Evolutionary conservation across 2,888 invertebrate species (phyloP).

Genomic region (Athetis lepigone): DNA sequence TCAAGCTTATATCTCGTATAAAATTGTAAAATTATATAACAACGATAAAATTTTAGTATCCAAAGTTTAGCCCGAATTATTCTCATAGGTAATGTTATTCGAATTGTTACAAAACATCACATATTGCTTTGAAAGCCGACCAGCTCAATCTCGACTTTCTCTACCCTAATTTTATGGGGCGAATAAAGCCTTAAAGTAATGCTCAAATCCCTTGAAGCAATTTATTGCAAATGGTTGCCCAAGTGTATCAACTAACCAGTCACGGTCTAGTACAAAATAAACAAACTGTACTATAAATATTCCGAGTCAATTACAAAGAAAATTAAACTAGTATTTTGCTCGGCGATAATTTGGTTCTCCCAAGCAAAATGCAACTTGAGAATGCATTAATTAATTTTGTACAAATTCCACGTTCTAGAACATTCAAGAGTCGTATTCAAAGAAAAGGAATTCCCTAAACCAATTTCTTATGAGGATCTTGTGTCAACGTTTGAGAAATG

Average conservation of each 20-base stretch:
- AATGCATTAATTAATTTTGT: conserved; percentile 49
- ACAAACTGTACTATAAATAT: conserved; percentile 10
- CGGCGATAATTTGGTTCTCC: conserved; percentile 17
- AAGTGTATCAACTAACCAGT: conserved; percentile 44
- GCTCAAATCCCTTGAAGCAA: conserved; percentile 56
- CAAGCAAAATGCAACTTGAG: conserved; percentile 34
- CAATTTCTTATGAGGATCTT: conserved; percentile 12
- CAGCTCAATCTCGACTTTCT: conserved; percentile 47
- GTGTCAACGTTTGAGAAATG: conserved; percentile 51
- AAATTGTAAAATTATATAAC: conserved; percentile 7
- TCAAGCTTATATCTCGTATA: background rate
- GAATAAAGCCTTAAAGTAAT: conserved; percentile 53
- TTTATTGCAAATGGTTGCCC: conserved; percentile 49
- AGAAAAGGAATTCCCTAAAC: conserved; percentile 25
- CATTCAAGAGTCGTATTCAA: conserved; percentile 19
- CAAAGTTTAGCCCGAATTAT: conserved; percentile 26
- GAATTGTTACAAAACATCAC: conserved; percentile 35
- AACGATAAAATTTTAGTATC: background rate
- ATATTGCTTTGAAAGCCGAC: conserved; percentile 33
- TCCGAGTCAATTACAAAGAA: conserved; percentile 19
- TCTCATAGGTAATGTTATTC: conserved; percentile 8
- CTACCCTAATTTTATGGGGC: conserved; percentile 55
- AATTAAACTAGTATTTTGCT: conserved; percentile 32
- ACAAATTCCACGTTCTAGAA: conserved; percentile 17
- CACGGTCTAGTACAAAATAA: conserved; percentile 30